A percentile compares a stretch with the other conserved stretches of the same genome.
phyloP scores from a whole-genome alignment of 1,140 invertebrate species.

The Centruroides sculpturatus region DNA sequence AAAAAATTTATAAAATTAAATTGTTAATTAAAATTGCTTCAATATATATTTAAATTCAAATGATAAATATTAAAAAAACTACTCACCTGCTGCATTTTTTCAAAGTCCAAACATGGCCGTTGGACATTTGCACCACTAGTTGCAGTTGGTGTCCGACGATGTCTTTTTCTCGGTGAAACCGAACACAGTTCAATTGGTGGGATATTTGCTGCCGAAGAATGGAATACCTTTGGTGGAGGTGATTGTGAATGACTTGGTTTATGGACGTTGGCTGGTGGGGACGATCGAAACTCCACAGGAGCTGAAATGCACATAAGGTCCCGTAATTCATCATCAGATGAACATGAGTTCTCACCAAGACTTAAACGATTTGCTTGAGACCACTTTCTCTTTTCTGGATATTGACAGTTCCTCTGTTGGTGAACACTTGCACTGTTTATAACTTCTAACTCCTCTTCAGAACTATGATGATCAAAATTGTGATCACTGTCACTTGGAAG shows the following conservation, averaged over 20 bases:
- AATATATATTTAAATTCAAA: neutral
- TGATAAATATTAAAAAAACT: neutral
- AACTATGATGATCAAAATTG: conserved; percentile 59
- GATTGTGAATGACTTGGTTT: conserved; percentile 39
- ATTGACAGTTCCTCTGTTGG: neutral
- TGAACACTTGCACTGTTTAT: conserved; percentile 39
- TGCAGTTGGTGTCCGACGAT: conserved; percentile 20
- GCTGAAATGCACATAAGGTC: conserved; percentile 41
- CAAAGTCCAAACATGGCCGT: conserved; percentile 81
- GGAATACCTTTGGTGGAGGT: conserved; percentile 42
- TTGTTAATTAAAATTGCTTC: too few relatives aligned
- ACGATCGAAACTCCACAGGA: conserved; percentile 74
- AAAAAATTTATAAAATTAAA: too few relatives aligned
- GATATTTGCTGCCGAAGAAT: conserved; percentile 28
- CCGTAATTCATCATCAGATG: conserved; percentile 41
- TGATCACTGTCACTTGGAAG: conserved; percentile 40
- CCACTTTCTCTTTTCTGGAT: conserved; percentile 52
- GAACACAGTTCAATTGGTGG: conserved; percentile 24
- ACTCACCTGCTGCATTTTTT: conserved; percentile 85
- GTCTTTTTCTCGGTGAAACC: conserved; percentile 26
- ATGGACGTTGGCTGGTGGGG: conserved; percentile 69
- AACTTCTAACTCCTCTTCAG: conserved; percentile 76
- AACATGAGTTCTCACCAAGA: conserved; percentile 32
- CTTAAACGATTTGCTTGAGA: neutral
- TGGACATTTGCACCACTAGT: conserved; percentile 40